These are phyloP conservation scores for Pristis pectinata DNA, from an alignment of 2,797 vertebrate genomes.

Conservation along the genomic window DNA sequence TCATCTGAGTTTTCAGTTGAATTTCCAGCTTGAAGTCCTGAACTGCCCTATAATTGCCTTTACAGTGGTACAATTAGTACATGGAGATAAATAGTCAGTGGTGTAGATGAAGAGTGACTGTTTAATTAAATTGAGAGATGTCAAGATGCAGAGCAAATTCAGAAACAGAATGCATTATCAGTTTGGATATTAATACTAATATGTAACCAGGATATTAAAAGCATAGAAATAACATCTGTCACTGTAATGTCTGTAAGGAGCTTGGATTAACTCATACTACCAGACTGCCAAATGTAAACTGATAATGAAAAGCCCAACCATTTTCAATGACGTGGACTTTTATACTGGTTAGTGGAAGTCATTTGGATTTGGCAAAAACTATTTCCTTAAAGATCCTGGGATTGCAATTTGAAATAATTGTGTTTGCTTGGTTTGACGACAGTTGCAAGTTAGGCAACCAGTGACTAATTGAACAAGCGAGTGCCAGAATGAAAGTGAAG, in stretches of 20 bases:
- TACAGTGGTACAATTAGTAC: background rate
- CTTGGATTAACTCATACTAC: background rate
- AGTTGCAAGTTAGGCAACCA: background rate
- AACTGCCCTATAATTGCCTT: background rate
- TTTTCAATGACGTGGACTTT: background rate
- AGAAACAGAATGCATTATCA: background rate
- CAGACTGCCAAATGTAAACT: background rate
- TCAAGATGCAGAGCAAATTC: background rate
- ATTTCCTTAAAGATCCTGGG: background rate
- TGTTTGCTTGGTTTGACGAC: constrained; percentile 22
- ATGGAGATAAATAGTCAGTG: background rate
- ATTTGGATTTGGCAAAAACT: background rate
- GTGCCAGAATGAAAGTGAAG: background rate
- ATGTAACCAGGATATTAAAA: background rate
- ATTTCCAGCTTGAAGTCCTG: background rate
- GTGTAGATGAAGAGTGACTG: background rate
- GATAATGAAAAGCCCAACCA: background rate
- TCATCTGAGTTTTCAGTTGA: background rate
- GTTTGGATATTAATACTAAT: background rate
- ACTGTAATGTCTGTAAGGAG: background rate
- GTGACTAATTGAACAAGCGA: background rate
- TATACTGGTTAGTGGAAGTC: background rate
- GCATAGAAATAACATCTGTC: background rate
- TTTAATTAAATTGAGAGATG: background rate
- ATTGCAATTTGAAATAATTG: constrained; percentile 5